Conservation (phyloP, 2,888 invertebrate genomes). For the Amiota minor region DNA sequence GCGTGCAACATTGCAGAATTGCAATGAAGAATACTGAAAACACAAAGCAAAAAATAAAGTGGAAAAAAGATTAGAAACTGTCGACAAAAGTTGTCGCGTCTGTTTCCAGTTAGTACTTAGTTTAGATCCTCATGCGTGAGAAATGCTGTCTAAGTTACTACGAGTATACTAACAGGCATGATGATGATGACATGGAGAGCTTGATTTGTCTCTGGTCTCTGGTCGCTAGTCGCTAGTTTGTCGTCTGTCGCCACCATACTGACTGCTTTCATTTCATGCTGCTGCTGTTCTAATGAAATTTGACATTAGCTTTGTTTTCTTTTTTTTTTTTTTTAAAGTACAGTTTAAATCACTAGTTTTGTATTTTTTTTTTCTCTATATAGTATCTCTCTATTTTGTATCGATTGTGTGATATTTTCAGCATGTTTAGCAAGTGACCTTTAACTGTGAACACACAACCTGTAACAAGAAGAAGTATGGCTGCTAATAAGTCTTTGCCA, state of each 20-base stretch:
- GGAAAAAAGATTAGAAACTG: background rate
- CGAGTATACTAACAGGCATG: too few relatives aligned
- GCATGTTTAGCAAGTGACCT: slow-evolving; percentile 7
- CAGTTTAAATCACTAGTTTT: slow-evolving; percentile 15
- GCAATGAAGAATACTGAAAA: slow-evolving; percentile 29
- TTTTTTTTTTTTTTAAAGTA: slow-evolving; percentile 7
- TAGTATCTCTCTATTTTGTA: background rate
- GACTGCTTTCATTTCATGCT: background rate
- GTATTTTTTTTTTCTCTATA: background rate
- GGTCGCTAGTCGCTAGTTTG: background rate
- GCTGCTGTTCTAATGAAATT: slow-evolving; percentile 15
- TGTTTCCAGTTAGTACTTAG: background rate
- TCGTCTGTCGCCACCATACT: too few relatives aligned
- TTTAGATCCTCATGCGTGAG: slow-evolving; percentile 32
- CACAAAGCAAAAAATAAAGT: background rate
- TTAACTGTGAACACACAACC: too few relatives aligned
- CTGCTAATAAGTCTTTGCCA: slow-evolving; percentile 53
- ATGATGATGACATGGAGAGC: too few relatives aligned
- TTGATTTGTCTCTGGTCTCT: slow-evolving; percentile 26
- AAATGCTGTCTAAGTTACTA: background rate
- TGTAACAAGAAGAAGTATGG: background rate
- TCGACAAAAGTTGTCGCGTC: slow-evolving; percentile 5
- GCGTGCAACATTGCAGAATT: slow-evolving; percentile 27
- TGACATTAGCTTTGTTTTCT: slow-evolving; percentile 32
- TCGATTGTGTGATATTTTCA: slow-evolving; percentile 15